Conservation (phyloP, 1,140 invertebrate species). For the Platyscapa corneri region DNA sequence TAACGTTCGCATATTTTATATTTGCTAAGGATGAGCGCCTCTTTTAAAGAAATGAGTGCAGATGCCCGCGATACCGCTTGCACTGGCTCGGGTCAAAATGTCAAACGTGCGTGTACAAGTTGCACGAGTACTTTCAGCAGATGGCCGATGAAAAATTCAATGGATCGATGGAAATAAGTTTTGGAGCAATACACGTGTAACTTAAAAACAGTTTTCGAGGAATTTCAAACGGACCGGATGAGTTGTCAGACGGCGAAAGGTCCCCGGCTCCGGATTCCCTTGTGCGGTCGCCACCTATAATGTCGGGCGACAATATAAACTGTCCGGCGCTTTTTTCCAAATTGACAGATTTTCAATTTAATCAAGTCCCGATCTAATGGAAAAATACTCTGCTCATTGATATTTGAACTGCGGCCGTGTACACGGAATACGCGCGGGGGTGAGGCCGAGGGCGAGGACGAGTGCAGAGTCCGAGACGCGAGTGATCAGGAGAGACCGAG, state of each 20-base stretch:
- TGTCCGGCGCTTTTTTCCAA: slow-evolving; percentile 73
- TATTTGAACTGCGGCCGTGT: slow-evolving; percentile 59
- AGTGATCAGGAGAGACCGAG: background rate
- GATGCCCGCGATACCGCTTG: background rate
- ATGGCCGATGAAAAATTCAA: background rate
- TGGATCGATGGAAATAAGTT: background rate
- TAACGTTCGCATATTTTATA: background rate
- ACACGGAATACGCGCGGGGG: slow-evolving; percentile 54
- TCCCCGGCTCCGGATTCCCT: slow-evolving; percentile 38
- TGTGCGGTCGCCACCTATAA: slow-evolving; percentile 65
- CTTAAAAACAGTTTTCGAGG: background rate
- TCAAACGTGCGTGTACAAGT: background rate
- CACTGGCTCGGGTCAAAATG: background rate
- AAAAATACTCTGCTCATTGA: slow-evolving; percentile 73
- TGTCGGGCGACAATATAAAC: slow-evolving; percentile 72
- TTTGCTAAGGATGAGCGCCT: background rate
- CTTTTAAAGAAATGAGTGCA: background rate
- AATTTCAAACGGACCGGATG: background rate
- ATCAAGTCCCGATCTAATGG: slow-evolving; percentile 74
- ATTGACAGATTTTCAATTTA: slow-evolving; percentile 76
- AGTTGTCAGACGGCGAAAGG: background rate
- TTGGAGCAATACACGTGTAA: background rate
- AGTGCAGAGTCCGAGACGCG: background rate
- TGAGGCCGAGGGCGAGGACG: slow-evolving; percentile 42
- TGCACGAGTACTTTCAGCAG: background rate